phyloP scores from a whole-genome alignment of 2,797 vertebrate genomes.

The Neosilurus mollespiculum region DNA sequence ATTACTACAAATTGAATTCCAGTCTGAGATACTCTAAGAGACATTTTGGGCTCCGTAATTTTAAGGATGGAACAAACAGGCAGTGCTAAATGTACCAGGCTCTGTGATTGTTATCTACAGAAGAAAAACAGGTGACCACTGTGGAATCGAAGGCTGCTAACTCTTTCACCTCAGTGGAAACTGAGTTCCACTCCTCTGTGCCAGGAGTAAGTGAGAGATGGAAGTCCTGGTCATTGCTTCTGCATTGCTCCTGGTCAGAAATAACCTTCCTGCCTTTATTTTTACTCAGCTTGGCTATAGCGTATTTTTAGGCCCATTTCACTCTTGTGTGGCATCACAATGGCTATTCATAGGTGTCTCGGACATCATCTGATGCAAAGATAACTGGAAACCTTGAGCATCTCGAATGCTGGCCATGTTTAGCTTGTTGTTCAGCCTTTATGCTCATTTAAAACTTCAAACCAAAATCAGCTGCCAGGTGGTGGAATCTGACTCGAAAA shows the following conservation, averaged over 20 bases:
- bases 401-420: neutral
- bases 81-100: neutral
- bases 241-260: constrained; percentile 38
- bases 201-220: constrained; percentile 44
- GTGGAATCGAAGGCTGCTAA: constrained; percentile 32
- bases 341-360: constrained; percentile 54
- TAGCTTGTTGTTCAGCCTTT: neutral
- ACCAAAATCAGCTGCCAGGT: neutral
- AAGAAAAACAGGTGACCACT: constrained; percentile 41
- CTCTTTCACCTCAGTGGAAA: constrained; percentile 49
- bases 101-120: neutral
- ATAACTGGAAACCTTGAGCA: constrained; percentile 45
- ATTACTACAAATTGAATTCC: too few relatives aligned
- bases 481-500: neutral
- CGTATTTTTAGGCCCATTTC: constrained; percentile 55
- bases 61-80: neutral
- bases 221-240: constrained; percentile 31
- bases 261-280: constrained; percentile 59
- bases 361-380: constrained; percentile 45
- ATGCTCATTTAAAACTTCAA: neutral
- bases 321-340: constrained; percentile 60
- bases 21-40: neutral
- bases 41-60: too few relatives aligned
- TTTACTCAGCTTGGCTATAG: constrained; percentile 53
- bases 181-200: constrained; percentile 55